Conservation (phyloP, 2,113 vertebrate genomes). For the Hemichromis elongatus region DNA sequence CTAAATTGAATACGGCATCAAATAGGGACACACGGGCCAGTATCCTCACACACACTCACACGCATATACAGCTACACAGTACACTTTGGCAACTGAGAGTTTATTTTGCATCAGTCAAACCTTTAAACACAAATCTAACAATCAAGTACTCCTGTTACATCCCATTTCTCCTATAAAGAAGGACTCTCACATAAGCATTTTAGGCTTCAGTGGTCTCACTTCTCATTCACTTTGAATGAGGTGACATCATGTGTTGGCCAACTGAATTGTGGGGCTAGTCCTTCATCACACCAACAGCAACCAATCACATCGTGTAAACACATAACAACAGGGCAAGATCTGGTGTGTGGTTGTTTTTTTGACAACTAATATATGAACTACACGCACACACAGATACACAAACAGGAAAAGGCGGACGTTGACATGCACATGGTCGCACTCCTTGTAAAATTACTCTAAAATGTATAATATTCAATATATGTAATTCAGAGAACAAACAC, state of each 20-base stretch:
- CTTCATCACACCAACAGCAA: neutral
- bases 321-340: neutral
- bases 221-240: neutral
- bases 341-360: neutral
- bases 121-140: neutral
- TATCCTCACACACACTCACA: neutral
- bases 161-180: neutral
- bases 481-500: neutral
- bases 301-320: neutral
- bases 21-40: neutral
- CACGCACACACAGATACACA: neutral
- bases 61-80: neutral
- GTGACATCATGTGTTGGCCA: neutral
- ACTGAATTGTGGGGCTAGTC: neutral
- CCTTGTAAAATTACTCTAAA: neutral
- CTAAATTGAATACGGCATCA: slow-evolving; percentile 24
- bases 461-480: neutral
- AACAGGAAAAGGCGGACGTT: neutral
- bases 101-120: neutral
- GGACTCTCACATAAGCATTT: neutral
- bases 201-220: neutral
- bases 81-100: neutral
- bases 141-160: neutral
- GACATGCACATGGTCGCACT: neutral
- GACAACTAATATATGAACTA: neutral